Conservation (phyloP, 2,797 vertebrate genomes). For the Merluccius polli region DNA sequence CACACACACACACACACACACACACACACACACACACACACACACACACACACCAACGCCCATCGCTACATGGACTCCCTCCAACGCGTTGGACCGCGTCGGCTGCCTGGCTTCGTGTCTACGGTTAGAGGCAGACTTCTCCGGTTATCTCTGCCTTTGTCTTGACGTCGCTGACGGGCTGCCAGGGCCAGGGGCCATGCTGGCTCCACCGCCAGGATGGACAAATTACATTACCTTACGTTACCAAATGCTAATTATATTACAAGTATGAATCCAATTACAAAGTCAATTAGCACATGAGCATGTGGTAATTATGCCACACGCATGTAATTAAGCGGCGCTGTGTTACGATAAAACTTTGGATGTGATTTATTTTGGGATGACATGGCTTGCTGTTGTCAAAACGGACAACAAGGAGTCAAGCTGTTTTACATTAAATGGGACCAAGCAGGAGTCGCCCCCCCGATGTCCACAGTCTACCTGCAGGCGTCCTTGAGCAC, state of each 20-base stretch:
- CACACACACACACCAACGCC: too few species aligned
- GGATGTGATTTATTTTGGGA: background rate
- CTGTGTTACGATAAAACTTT: background rate
- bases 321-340: background rate
- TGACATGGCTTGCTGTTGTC: background rate
- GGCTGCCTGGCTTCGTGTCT: background rate
- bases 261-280: background rate
- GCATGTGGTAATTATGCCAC: background rate
- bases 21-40: background rate
- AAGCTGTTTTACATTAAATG: background rate
- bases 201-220: background rate
- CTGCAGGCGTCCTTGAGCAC: background rate
- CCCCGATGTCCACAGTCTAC: background rate
- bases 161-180: background rate
- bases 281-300: background rate
- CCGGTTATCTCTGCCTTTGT: background rate
- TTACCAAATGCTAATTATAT: background rate
- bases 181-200: background rate
- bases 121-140: background rate
- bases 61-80: too few species aligned
- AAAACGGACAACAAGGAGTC: background rate
- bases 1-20: slow-evolving; percentile 2
- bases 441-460: background rate
- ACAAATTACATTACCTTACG: background rate
- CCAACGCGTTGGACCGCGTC: too few species aligned